Evolutionary conservation across 2,888 invertebrate species (phyloP).

Genomic region (Oscheius myriophilus): DNA sequence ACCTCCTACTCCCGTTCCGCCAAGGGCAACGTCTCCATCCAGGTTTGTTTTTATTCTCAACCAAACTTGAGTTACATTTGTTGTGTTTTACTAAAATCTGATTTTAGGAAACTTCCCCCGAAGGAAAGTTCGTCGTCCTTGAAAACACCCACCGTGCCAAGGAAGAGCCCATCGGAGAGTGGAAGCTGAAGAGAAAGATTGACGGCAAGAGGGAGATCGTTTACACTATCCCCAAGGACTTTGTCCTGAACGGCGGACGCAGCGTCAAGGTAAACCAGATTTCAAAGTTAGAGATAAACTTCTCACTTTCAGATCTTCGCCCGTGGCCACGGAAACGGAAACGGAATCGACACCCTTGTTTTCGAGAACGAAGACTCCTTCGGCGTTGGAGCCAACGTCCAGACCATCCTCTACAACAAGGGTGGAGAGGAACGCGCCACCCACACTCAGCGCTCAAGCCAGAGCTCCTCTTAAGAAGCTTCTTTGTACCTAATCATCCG

Average conservation of each 20-base stretch:
- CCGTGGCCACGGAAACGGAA: conserved; percentile 56
- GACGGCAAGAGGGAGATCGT: conserved; percentile 71
- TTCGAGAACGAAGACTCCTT: conserved; percentile 66
- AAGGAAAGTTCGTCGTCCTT: conserved; percentile 73
- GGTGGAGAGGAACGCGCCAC: conserved; percentile 70
- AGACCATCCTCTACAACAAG: conserved; percentile 69
- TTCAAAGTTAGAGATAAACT: background rate
- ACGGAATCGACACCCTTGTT: conserved; percentile 59
- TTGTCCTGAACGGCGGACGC: conserved; percentile 67
- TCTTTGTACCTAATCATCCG: background rate
- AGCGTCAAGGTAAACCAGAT: conserved; percentile 58
- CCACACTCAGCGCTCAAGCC: conserved; percentile 64
- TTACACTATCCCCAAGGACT: conserved; percentile 68
- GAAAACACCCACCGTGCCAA: conserved; percentile 73
- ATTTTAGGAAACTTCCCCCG: conserved; percentile 71
- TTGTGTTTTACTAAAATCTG: conserved; percentile 27
- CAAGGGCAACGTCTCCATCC: conserved; percentile 73
- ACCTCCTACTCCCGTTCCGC: conserved; percentile 74
- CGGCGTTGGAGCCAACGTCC: conserved; percentile 67
- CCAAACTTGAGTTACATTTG: background rate
- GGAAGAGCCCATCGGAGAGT: conserved; percentile 72
- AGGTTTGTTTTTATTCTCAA: conserved; percentile 31
- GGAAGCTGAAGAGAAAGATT: conserved; percentile 71
- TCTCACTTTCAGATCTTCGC: conserved; percentile 43
- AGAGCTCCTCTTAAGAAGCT: conserved; percentile 24